A percentile compares a stretch with the other conserved stretches of the same genome.
phyloP scores from a whole-genome alignment of 2,888 invertebrate genomes.

The Parnassius mnemosyne region DNA sequence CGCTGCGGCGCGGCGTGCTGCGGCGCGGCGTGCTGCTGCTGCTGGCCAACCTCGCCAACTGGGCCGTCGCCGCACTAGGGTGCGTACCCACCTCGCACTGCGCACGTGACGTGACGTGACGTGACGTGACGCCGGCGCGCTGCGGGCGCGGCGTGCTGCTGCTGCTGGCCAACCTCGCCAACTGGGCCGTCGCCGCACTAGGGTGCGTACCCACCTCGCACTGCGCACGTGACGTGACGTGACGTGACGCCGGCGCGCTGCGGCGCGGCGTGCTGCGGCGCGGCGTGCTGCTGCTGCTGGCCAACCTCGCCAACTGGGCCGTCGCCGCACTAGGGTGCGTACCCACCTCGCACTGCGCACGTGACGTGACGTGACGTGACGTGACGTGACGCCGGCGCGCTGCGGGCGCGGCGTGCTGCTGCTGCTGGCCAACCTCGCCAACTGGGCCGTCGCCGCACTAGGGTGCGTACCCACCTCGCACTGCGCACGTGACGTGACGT shows the following conservation, averaged over 20 bases:
- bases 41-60: constrained; percentile 84
- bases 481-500: constrained; percentile 34
- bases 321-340: constrained; percentile 1
- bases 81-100: constrained; percentile 32
- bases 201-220: neutral
- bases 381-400: too few relatives aligned
- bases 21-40: constrained; percentile 80
- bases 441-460: constrained; percentile 59
- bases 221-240: too few relatives aligned
- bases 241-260: neutral
- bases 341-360: too few relatives aligned
- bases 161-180: neutral
- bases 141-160: neutral
- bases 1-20: too few relatives aligned
- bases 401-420: neutral
- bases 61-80: constrained; percentile 86
- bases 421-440: constrained; percentile 39
- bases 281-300: neutral
- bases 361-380: neutral
- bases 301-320: neutral
- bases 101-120: too few relatives aligned
- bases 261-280: too few relatives aligned
- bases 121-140: neutral
- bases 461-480: constrained; percentile 22
- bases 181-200: neutral